A percentile compares a stretch with the other conserved stretches of the same genome.
phyloP scores from a whole-genome alignment of 2,113 vertebrate species.

The Neogobius melanostomus region DNA sequence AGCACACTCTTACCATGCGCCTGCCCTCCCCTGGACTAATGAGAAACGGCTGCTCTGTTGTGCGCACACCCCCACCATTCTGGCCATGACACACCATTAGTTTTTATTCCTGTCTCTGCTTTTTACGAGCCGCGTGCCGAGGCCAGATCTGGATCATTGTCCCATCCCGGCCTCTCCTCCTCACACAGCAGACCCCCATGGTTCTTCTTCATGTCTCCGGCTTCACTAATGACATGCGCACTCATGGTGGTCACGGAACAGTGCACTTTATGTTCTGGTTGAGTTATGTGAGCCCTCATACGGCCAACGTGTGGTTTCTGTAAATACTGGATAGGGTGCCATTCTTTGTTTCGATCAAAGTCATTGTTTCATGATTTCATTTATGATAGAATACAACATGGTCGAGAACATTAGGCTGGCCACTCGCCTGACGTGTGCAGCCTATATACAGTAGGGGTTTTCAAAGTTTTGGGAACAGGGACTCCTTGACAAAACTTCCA shows the following conservation, averaged over 20 bases:
- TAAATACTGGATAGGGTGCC: background rate
- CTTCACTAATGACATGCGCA: background rate
- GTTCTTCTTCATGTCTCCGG: background rate
- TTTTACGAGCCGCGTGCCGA: conserved; percentile 64
- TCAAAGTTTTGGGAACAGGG: too few relatives aligned
- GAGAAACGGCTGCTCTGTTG: conserved; percentile 79
- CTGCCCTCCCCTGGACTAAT: conserved; percentile 77
- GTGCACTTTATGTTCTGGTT: background rate
- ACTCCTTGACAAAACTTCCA: too few relatives aligned
- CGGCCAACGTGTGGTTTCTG: background rate
- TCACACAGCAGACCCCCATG: conserved; percentile 16
- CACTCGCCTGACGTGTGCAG: too few relatives aligned
- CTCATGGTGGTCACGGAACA: background rate
- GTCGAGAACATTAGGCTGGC: background rate
- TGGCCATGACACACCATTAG: conserved; percentile 80
- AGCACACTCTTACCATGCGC: conserved; percentile 69
- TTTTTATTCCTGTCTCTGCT: conserved; percentile 79
- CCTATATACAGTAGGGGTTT: too few relatives aligned
- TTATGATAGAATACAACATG: too few relatives aligned
- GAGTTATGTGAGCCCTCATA: background rate
- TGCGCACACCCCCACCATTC: conserved; percentile 64
- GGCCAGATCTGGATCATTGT: conserved; percentile 58
- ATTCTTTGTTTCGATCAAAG: background rate
- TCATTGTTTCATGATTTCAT: background rate
- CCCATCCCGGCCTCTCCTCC: conserved; percentile 52